Evolutionary conservation across 2,888 invertebrate species (phyloP).

Genomic region (Iselma pallidipennis): DNA sequence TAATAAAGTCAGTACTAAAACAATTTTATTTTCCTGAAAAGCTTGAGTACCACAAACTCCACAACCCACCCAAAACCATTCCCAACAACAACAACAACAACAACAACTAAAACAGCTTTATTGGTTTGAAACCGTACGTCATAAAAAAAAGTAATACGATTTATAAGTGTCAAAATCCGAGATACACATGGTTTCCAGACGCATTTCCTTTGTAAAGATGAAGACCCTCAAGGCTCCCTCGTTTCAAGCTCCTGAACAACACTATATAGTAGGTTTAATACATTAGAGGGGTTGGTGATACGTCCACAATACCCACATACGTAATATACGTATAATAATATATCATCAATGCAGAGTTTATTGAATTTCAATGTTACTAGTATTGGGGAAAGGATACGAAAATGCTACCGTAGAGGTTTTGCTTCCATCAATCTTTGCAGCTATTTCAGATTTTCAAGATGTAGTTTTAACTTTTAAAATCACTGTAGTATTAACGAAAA

Average conservation of each 20-base stretch:
- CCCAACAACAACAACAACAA: too few relatives aligned
- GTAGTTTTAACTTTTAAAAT: too few relatives aligned
- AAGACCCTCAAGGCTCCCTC: conserved; percentile 41
- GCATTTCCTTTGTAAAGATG: conserved; percentile 41
- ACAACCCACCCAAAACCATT: background rate
- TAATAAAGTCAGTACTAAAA: background rate
- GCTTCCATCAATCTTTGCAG: background rate
- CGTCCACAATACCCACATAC: conserved; percentile 37
- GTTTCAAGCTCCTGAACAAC: background rate
- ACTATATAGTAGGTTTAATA: conserved; percentile 36
- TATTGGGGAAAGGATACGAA: conserved; percentile 18
- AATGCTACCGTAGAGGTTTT: background rate
- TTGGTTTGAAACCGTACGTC: conserved; percentile 28
- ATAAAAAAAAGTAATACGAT: conserved; percentile 44
- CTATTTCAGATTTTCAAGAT: too few relatives aligned
- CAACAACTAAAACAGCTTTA: conserved; percentile 24
- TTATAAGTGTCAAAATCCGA: conserved; percentile 47
- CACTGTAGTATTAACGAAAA: too few relatives aligned
- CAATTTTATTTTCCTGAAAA: conserved; percentile 2
- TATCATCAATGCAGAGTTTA: conserved; percentile 44
- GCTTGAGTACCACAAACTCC: background rate
- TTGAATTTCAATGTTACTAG: conserved; percentile 47
- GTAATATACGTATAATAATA: conserved; percentile 11
- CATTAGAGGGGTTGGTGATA: conserved; percentile 31
- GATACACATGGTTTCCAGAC: conserved; percentile 43